Percentiles rank a stretch among this genome's conserved stretches.
phyloP scores from a whole-genome alignment of 2,888 invertebrate species.

The Parnassius smintheus region DNA sequence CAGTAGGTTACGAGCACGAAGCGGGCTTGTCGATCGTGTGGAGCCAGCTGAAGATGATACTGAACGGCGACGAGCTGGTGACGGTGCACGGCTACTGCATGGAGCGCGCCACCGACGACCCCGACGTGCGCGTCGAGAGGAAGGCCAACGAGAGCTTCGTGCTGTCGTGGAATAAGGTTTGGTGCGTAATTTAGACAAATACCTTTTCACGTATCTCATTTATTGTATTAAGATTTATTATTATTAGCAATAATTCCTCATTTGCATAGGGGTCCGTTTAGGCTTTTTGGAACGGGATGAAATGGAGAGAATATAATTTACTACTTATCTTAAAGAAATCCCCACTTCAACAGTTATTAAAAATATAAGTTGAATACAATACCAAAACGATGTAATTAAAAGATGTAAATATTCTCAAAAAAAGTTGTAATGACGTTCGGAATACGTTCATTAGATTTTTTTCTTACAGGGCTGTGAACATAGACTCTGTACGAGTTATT shows the following conservation, averaged over 20 bases:
- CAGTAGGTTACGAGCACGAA: conserved; percentile 59
- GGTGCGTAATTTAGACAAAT: conserved; percentile 63
- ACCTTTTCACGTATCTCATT: no score
- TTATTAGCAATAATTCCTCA: no score
- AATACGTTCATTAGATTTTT: neutral
- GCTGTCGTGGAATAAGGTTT: conserved; percentile 86
- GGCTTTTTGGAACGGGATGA: no score
- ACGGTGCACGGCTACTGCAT: conserved; percentile 85
- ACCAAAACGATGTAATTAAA: no score
- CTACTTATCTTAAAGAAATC: no score
- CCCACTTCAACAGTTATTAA: no score
- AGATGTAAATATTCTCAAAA: no score
- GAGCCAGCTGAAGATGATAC: conserved; percentile 74
- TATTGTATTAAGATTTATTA: no score
- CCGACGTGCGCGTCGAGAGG: conserved; percentile 85
- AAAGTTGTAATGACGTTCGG: no score
- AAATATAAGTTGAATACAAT: no score
- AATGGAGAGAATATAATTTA: no score
- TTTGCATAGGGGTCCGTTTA: no score
- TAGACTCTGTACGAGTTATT: conserved; percentile 84
- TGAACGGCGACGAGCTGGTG: conserved; percentile 88
- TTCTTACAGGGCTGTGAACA: conserved; percentile 74
- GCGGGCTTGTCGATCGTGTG: conserved; percentile 64
- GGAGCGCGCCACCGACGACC: conserved; percentile 81
- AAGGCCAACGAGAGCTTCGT: conserved; percentile 87